These are phyloP conservation scores for Amblyjoppa fuscipennis DNA, from an alignment of 2,888 invertebrate species.

Conservation along the genomic window DNA sequence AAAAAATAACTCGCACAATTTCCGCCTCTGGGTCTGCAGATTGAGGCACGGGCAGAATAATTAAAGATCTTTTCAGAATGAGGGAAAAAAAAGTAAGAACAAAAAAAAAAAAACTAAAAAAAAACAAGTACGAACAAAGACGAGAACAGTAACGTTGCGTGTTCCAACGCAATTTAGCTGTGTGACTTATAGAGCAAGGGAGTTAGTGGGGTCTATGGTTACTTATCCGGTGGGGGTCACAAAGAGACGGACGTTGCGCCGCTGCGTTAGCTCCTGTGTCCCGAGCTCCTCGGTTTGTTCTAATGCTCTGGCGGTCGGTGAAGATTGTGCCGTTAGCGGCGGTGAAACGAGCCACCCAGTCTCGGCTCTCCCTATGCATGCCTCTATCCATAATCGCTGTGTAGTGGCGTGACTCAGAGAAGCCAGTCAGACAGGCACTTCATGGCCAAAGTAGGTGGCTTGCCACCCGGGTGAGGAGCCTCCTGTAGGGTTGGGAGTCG, in stretches of 20 bases:
- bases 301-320: slow-evolving; percentile 20
- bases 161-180: slow-evolving; percentile 50
- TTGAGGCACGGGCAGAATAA: not conserved
- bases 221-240: slow-evolving; percentile 20
- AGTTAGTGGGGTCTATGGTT: slow-evolving; percentile 16
- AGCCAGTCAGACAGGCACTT: slow-evolving; percentile 63
- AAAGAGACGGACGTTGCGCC: slow-evolving; percentile 52
- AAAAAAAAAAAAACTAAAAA: not conserved
- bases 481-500: slow-evolving; percentile 15
- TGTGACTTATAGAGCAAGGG: slow-evolving; percentile 52
- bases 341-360: slow-evolving; percentile 7
- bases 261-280: slow-evolving; percentile 38
- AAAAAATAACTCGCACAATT: not conserved
- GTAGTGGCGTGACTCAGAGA: slow-evolving; percentile 68
- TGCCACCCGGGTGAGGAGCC: not conserved
- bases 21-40: not conserved
- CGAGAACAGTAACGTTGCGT: slow-evolving; percentile 53
- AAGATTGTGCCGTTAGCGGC: slow-evolving; percentile 19
- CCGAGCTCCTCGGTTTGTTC: slow-evolving; percentile 13
- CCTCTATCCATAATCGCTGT: slow-evolving; percentile 57
- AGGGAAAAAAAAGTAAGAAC: not conserved
- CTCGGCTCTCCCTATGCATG: slow-evolving; percentile 2
- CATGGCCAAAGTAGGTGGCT: slow-evolving; percentile 14
- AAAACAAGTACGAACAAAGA: slow-evolving; percentile 22
- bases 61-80: not conserved